Conservation (phyloP, 2,888 invertebrate species). For the Punctoribates punctum region DNA sequence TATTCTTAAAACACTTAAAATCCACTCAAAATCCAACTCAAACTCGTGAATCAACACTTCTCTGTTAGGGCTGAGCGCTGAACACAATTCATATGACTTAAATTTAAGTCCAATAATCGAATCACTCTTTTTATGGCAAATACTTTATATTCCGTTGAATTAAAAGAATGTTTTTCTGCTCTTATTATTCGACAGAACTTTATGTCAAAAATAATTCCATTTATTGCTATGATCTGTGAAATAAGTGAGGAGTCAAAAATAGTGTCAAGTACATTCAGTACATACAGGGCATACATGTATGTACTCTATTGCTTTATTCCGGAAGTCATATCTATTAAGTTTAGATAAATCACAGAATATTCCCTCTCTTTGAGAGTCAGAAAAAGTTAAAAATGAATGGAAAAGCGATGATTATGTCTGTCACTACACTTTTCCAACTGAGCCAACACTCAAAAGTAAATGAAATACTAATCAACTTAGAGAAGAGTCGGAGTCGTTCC, state of each 20-base stretch:
- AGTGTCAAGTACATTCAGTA: slow-evolving; percentile 26
- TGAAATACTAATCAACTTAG: slow-evolving; percentile 37
- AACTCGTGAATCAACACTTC: neutral
- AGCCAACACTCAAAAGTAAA: slow-evolving; percentile 29
- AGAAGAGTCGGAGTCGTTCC: neutral
- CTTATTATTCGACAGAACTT: neutral
- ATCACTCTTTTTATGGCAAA: slow-evolving; percentile 6
- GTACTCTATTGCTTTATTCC: slow-evolving; percentile 25
- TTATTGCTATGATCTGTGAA: neutral
- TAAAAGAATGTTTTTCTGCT: neutral
- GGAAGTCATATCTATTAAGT: slow-evolving; percentile 12
- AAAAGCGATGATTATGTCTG: slow-evolving; percentile 31
- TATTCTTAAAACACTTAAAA: slow-evolving; percentile 30
- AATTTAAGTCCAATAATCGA: neutral
- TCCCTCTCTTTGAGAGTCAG: neutral
- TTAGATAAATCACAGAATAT: neutral
- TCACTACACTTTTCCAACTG: slow-evolving; percentile 24
- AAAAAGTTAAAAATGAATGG: slow-evolving; percentile 29
- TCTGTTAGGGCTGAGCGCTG: neutral
- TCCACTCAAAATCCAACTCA: slow-evolving; percentile 5
- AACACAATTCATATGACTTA: neutral
- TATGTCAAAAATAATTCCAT: too few relatives aligned
- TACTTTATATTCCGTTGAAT: neutral
- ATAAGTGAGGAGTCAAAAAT: slow-evolving; percentile 21
- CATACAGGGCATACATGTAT: too few relatives aligned